Evolutionary conservation across 2,888 invertebrate species (phyloP), one percentile per base, ranked within the genome.

Genomic region (Dryocosmus kuriphilus): DNA sequence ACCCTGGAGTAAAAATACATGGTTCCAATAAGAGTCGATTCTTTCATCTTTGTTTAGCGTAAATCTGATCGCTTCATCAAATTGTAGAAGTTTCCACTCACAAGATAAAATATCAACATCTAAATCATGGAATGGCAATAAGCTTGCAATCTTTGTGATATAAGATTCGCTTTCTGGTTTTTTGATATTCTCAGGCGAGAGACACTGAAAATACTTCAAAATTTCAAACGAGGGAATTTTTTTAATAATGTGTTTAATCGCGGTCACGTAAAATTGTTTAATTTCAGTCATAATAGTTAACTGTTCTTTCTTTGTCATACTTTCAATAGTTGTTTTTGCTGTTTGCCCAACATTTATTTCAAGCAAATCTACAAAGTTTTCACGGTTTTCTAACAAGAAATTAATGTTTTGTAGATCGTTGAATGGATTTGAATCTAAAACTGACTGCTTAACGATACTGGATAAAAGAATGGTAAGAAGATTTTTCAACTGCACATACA

Each of bases 401-500:
- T 38, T 38, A 14, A 46, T 19, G 5, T 46, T 5, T 19, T 46
- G 41, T 4, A 19, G 19, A 19, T 19, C 19, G 16, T 46, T 46
- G 6, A 46, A 46, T 46, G 46, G 46, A 19, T 46, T 19, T 46
- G 19, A 46, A 19, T 46, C 46, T 46, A 5, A 19, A 46, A 46
- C 19, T 19, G 46, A 46, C 16, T 11, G 41, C 16, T 65, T 41
- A 1, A 65, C 38, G 8, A 65, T 65, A 41, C 24, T 65, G 1
- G 65, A 24, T 38, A 65, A 16, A 16, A 65, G 11, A 65, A 65
- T 38, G 11, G 38, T 14, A 22, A 65, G 22, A 41, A 80, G 51
- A 46, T 7, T 16, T 74, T 77, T 80, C 2, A 77, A 30, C 11
- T 76, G 76, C 8, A 61, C 1, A 71, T 82, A 79, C 16, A 83